Base-by-base conservation (phyloP, 2,888 invertebrate species). In the Anticlea derivata region DNA sequence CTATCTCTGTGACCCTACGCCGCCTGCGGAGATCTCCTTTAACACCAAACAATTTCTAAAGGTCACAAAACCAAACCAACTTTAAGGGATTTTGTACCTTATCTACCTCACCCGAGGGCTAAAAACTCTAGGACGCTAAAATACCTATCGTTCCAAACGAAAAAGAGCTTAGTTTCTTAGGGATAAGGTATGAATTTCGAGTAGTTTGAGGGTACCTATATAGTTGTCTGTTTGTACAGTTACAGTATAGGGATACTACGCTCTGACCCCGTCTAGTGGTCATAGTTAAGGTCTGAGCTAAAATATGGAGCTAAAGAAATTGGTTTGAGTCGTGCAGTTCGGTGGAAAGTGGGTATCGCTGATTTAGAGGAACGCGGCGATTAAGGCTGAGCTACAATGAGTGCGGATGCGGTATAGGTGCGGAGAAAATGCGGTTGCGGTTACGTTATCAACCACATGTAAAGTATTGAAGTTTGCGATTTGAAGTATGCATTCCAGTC, bases 1-100 rank as follows among this genome's bases (percentile, higher is more conserved):
- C 75, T 73, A 79, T 80, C 81, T 70, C 62, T 68, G 66, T 78
- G 81, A 82, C 81, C 83, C 75, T 64, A 64, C 68, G 72, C 78
- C 78, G 78, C 78, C 77, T 77, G 77, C 65, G 63, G 73, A 71
- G 75, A 71, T 70, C 70, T 71, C 67, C 73, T 73, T 68, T 67
- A 67, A 57, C 47, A 53, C 51, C 22, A 24, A 37, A 24, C 17
- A 24, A 26, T 31, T 11, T 24, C 33, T 33, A 60, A 71, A 68
- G 56, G 55, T 41, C 62, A 23, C 58, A 59, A 53, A 40, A 48
- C 13, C 1, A 7, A 7, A 7, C 0, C 0, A 7, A 1, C 1
- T n/a, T 1, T 23, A 53, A 24, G 8, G 0, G 5, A 65, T 39
- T 43, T 24, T 11, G 27, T 39, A 46, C 60, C 39, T 45, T 65